These are phyloP conservation scores for Matsumyia berberina DNA, from an alignment of 2,888 invertebrate species.

Conservation along the genomic window DNA sequence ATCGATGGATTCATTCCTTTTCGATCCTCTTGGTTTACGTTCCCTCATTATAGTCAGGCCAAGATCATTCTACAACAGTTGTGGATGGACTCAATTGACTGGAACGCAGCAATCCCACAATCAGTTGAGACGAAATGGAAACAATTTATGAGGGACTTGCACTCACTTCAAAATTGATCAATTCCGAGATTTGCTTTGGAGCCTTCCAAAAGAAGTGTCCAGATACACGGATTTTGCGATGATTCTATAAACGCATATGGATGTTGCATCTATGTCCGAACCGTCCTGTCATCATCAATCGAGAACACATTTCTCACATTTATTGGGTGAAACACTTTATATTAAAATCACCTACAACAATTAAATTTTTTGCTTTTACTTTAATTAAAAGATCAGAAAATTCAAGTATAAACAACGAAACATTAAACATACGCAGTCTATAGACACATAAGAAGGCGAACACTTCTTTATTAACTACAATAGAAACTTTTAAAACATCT, in stretches of 20 bases:
- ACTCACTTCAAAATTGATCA: slow-evolving; percentile 5
- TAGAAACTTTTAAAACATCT: no score
- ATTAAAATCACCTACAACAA: no score
- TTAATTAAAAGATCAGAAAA: no score
- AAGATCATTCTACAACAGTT: slow-evolving; percentile 65
- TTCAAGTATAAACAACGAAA: no score
- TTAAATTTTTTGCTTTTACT: no score
- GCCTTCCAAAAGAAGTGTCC: not conserved
- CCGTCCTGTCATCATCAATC: no score
- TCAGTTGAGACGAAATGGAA: slow-evolving; percentile 8
- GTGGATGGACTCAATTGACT: slow-evolving; percentile 51
- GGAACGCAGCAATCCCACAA: slow-evolving; percentile 34
- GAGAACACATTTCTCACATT: no score
- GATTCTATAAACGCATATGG: slow-evolving; percentile 44
- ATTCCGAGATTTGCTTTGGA: slow-evolving; percentile 33
- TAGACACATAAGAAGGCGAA: no score
- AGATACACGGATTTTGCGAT: slow-evolving; percentile 47
- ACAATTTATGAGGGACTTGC: slow-evolving; percentile 4
- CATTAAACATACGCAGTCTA: no score
- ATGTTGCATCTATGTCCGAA: slow-evolving; percentile 17
- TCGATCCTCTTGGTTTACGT: slow-evolving; percentile 56
- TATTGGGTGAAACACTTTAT: no score
- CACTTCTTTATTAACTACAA: no score
- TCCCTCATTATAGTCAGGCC: slow-evolving; percentile 52
- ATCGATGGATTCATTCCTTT: slow-evolving; percentile 43